Conservation (phyloP, 2,888 invertebrate species). For the Spialia ferax region DNA sequence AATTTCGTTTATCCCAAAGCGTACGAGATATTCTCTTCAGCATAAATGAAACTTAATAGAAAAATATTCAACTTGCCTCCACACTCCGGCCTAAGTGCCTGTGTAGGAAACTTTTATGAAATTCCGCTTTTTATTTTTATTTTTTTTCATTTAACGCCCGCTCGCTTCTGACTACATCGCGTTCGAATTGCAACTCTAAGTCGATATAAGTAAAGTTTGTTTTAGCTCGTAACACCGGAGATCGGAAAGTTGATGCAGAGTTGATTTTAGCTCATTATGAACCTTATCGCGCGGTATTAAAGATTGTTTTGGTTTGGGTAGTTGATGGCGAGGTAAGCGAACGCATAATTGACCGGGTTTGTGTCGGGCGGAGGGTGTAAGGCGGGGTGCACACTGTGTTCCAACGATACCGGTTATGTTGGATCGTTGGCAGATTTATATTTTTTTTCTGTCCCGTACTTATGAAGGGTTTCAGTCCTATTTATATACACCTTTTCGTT, state of each 20-base stretch:
- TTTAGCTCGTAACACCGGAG: constrained; percentile 8
- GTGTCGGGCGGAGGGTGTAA: constrained; percentile 39
- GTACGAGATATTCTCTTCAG: constrained; percentile 30
- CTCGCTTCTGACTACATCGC: constrained; percentile 22
- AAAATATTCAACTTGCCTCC: constrained; percentile 37
- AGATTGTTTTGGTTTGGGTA: constrained; percentile 15
- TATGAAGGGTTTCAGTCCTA: constrained; percentile 16
- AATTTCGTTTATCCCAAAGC: constrained; percentile 22
- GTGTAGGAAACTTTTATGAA: constrained; percentile 39
- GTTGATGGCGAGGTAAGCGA: constrained; percentile 37
- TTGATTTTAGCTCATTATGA: constrained; percentile 28
- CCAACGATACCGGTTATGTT: constrained; percentile 38
- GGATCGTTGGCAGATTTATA: constrained; percentile 38
- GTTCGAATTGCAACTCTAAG: constrained; percentile 16
- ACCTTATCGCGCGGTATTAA: constrained; percentile 32
- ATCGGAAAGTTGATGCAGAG: constrained; percentile 32
- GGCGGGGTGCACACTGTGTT: constrained; percentile 37
- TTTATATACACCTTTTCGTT: constrained; percentile 18
- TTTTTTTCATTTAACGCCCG: constrained; percentile 38
- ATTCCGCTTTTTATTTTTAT: constrained; percentile 35
- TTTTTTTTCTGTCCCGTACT: constrained; percentile 24
- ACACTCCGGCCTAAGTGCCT: constrained; percentile 36
- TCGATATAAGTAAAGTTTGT: constrained; percentile 11
- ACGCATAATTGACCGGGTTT: constrained; percentile 43
- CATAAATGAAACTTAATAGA: constrained; percentile 37